Evolutionary conservation across 2,888 invertebrate genomes (phyloP).

Genomic region (Eulithis prunata): DNA sequence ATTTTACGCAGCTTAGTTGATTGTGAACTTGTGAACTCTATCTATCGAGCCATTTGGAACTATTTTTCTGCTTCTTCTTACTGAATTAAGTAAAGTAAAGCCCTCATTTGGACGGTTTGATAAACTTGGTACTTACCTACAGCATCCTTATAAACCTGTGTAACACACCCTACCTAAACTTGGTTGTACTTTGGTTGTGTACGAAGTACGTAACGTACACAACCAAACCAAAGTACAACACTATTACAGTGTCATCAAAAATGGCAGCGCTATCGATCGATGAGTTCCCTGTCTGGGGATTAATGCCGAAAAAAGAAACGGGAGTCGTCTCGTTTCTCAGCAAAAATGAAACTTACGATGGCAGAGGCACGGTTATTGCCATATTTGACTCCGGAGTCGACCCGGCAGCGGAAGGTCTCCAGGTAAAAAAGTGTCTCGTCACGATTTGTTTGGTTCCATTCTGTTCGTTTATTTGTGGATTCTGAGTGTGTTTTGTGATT

Average conservation of each 20-base stretch:
- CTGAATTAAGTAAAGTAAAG: too few species aligned
- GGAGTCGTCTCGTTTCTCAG: conserved; percentile 93
- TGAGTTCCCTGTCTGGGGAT: conserved; percentile 92
- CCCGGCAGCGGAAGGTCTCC: conserved; percentile 96
- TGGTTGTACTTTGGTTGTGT: too few species aligned
- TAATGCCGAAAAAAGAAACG: conserved; percentile 97
- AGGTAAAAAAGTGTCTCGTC: conserved; percentile 87
- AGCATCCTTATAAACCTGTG: too few species aligned
- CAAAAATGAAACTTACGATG: conserved; percentile 96
- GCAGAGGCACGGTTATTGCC: conserved; percentile 95
- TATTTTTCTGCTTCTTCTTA: too few species aligned
- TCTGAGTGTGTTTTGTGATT: conserved; percentile 43
- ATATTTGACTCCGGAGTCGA: conserved; percentile 99
- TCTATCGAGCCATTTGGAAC: too few species aligned
- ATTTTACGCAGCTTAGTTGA: too few species aligned
- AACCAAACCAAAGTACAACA: background rate
- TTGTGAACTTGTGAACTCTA: too few species aligned
- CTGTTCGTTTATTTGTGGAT: conserved; percentile 45
- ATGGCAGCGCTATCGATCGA: conserved; percentile 84
- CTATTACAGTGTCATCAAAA: conserved; percentile 73
- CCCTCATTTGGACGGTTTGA: too few species aligned
- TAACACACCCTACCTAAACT: too few species aligned
- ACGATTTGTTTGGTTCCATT: conserved; percentile 69
- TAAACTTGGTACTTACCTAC: too few species aligned
- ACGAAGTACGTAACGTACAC: too few species aligned